Conservation (phyloP, 2,113 vertebrate species). For the Notarius quadriscutis region DNA sequence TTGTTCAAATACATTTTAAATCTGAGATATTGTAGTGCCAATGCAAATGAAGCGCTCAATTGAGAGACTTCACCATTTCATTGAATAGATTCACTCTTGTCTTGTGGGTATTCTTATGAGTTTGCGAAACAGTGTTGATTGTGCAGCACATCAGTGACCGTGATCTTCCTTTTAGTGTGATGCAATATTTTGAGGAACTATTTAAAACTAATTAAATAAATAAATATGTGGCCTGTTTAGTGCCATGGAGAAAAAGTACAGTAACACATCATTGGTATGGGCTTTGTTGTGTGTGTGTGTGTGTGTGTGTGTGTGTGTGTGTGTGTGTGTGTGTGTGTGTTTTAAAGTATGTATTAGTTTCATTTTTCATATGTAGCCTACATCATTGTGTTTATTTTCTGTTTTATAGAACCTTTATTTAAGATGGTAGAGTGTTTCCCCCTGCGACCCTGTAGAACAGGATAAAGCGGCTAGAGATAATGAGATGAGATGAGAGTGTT, state of each 20-base stretch:
- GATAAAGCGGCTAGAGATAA: too few species aligned
- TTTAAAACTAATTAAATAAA: not conserved
- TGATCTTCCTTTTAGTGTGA: not conserved
- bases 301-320: too few species aligned
- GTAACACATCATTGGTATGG: not conserved
- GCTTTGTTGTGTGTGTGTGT: not conserved
- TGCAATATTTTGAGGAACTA: not conserved
- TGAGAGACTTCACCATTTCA: not conserved
- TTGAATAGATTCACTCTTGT: too few species aligned
- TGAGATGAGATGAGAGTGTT: not conserved
- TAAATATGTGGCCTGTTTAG: not conserved
- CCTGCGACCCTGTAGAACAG: too few species aligned
- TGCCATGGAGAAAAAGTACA: not conserved
- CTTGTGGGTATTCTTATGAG: not conserved
- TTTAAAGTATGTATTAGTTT: not conserved
- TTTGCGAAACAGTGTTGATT: not conserved
- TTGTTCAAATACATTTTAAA: not conserved
- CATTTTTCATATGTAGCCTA: not conserved
- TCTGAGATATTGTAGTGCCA: not conserved
- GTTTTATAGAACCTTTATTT: not conserved
- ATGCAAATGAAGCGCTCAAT: too few species aligned
- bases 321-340: too few species aligned
- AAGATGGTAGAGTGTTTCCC: too few species aligned
- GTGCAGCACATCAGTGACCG: not conserved
- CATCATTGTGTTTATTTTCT: not conserved